Percentiles rank a stretch among this genome's conserved stretches.
Evolutionary conservation across 2,113 vertebrate species (phyloP).

Genomic region (Barnardius zonarius): DNA sequence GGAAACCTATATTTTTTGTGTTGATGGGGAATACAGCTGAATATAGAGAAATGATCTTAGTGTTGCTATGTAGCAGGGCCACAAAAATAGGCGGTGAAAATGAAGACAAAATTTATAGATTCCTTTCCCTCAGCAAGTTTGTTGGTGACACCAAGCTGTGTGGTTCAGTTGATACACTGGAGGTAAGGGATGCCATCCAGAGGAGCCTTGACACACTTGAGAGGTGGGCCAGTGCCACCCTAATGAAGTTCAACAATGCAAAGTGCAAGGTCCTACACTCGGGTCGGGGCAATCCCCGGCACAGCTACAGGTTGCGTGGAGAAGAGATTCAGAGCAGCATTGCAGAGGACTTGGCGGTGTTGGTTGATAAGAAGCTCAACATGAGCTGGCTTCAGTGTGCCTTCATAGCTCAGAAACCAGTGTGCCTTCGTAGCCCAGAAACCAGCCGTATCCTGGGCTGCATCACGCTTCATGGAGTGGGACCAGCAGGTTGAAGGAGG

Average conservation of each 20-base stretch:
- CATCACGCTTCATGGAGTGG: not conserved
- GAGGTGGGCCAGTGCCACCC: not conserved
- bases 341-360: not conserved
- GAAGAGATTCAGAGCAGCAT: not conserved
- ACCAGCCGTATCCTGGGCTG: not conserved
- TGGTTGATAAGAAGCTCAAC: not conserved
- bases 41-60: not conserved
- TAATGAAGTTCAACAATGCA: not conserved
- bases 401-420: too few relatives aligned
- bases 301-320: not conserved
- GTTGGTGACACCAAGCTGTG: not conserved
- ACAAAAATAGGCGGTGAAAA: not conserved
- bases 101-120: not conserved
- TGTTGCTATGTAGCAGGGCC: not conserved
- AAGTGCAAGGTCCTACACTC: not conserved
- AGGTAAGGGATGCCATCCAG: not conserved
- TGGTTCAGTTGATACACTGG: not conserved
- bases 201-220: not conserved
- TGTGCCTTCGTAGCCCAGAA: not conserved
- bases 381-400: not conserved
- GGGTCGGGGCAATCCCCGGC: not conserved
- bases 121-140: not conserved
- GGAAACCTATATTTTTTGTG: not conserved
- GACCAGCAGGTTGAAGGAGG: not conserved
- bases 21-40: not conserved